Conservation (phyloP, 2,888 invertebrate genomes). For the Trileptium ribeirensis region DNA sequence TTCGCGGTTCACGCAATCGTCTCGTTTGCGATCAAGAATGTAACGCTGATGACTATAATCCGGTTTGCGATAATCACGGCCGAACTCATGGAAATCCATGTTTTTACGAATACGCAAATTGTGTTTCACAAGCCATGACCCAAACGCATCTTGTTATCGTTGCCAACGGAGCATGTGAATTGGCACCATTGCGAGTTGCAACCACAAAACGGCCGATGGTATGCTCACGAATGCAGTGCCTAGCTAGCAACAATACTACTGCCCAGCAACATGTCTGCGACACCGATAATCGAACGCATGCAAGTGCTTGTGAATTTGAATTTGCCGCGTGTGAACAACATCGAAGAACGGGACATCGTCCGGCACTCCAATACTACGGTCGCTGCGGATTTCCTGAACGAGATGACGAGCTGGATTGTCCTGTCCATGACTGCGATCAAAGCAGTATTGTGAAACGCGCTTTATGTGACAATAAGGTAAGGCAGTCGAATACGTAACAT, state of each 20-base stretch:
- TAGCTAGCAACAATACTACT: neutral
- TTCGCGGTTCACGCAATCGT: neutral
- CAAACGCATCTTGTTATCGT: neutral
- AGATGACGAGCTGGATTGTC: neutral
- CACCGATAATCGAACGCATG: neutral
- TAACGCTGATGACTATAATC: constrained; percentile 1
- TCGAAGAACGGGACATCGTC: neutral
- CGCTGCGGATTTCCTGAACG: neutral
- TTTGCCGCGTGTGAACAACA: neutral
- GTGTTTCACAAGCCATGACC: neutral
- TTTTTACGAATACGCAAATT: constrained; percentile 14
- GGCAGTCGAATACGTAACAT: too few relatives aligned
- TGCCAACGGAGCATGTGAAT: neutral
- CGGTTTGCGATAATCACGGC: neutral
- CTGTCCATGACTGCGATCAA: neutral
- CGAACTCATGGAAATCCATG: constrained; percentile 2
- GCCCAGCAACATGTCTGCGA: neutral
- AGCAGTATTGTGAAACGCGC: neutral
- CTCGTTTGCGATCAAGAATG: neutral
- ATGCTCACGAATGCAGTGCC: neutral
- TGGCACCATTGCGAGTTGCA: neutral
- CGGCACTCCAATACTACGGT: neutral
- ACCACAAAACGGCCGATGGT: neutral
- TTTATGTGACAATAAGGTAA: neutral
- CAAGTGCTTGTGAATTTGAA: constrained; percentile 6